Conservation (phyloP, 2,113 vertebrate genomes). For the Rhinopomastus cyanomelas region DNA sequence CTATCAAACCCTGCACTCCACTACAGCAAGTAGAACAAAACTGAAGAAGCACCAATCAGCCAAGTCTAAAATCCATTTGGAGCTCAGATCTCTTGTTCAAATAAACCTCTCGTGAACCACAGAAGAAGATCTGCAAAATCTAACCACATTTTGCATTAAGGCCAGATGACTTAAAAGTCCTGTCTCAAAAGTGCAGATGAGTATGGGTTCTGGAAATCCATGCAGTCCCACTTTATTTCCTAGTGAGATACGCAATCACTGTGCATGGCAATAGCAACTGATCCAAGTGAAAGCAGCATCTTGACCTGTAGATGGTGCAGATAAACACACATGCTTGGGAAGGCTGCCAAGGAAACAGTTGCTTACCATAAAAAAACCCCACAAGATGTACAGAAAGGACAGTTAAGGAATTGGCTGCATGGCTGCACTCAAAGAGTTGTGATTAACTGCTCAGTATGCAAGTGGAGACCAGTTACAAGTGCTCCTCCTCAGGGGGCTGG, state of each 20-base stretch:
- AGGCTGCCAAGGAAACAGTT: background rate
- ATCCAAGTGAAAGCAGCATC: background rate
- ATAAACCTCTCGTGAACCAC: background rate
- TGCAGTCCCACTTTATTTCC: background rate
- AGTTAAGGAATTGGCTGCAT: background rate
- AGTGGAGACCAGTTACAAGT: too few species aligned
- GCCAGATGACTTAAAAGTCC: background rate
- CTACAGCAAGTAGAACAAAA: background rate
- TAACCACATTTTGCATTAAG: background rate
- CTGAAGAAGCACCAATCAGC: background rate
- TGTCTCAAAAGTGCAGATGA: background rate
- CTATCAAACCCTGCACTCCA: background rate
- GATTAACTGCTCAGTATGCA: too few species aligned
- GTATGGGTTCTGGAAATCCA: background rate
- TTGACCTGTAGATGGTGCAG: background rate
- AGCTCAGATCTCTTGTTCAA: background rate
- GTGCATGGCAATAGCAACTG: background rate
- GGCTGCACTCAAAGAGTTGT: too few species aligned
- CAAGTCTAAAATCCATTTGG: background rate
- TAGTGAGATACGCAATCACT: background rate
- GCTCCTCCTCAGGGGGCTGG: too few species aligned
- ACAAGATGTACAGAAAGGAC: background rate
- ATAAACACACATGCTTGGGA: background rate
- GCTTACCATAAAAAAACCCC: background rate
- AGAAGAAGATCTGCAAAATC: background rate